A percentile compares a stretch with the other conserved stretches of the same genome.
phyloP scores from a whole-genome alignment of 2,888 invertebrate species.

The Caenorhabditis imperialis region DNA sequence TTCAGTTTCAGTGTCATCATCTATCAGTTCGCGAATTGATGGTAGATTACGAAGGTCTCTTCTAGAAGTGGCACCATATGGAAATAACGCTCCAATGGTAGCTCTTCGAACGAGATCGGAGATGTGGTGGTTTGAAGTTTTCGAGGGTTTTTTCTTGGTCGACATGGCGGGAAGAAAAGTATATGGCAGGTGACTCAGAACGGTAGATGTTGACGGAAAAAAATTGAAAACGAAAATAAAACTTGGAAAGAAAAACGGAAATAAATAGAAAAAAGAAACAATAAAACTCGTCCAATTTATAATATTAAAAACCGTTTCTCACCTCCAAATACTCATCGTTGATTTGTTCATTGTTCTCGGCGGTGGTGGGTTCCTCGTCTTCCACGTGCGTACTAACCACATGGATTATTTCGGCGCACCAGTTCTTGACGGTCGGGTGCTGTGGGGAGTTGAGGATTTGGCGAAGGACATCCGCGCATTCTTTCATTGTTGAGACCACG shows the following conservation, averaged over 20 bases:
- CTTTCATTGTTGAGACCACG: conserved; percentile 71
- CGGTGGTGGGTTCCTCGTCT: conserved; percentile 79
- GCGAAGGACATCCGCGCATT: conserved; percentile 74
- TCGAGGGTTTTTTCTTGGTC: conserved; percentile 5
- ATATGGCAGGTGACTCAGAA: neutral
- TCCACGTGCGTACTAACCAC: conserved; percentile 73
- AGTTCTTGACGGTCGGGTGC: conserved; percentile 76
- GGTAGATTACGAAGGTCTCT: conserved; percentile 8
- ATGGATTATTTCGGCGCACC: conserved; percentile 77
- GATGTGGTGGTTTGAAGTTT: conserved; percentile 6
- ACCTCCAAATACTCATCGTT: conserved; percentile 81
- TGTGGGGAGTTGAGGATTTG: conserved; percentile 77
- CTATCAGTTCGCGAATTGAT: conserved; percentile 17
- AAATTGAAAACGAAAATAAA: no score
- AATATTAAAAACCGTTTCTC: conserved; percentile 57
- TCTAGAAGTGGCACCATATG: conserved; percentile 12
- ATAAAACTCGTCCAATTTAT: conserved; percentile 2
- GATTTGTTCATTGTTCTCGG: conserved; percentile 80
- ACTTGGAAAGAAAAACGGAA: neutral
- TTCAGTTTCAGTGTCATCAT: conserved; percentile 18
- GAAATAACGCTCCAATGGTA: conserved; percentile 37
- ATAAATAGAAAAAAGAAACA: conserved; percentile 9
- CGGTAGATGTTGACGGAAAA: neutral
- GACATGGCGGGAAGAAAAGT: neutral
- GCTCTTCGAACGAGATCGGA: conserved; percentile 42